Conservation (phyloP, 1,140 invertebrate genomes). For the Philotrypesis tridentata region DNA sequence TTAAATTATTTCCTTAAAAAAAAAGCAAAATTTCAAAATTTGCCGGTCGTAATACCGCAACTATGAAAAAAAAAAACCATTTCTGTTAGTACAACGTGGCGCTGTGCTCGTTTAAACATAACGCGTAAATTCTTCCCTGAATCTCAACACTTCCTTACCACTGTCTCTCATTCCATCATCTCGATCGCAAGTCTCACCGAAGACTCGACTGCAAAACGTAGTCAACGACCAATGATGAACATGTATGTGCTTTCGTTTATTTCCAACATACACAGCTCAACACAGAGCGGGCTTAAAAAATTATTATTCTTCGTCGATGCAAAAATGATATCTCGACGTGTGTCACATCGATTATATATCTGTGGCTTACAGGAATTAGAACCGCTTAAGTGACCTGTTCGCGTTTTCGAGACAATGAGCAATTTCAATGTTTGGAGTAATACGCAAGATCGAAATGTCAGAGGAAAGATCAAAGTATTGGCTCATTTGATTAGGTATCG, state of each 20-base stretch:
- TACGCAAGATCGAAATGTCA: too few relatives aligned
- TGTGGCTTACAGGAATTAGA: too few relatives aligned
- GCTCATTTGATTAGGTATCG: too few relatives aligned
- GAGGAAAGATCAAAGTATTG: too few relatives aligned
- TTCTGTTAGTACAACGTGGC: neutral
- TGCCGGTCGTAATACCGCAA: neutral
- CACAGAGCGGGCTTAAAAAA: too few relatives aligned
- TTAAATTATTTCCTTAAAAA: neutral
- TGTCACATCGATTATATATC: too few relatives aligned
- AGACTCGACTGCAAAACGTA: neutral
- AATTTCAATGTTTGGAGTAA: too few relatives aligned
- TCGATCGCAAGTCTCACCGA: neutral
- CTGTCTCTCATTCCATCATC: slow-evolving; percentile 65
- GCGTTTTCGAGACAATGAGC: too few relatives aligned
- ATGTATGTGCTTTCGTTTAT: neutral
- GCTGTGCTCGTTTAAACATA: neutral
- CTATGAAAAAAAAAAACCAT: neutral
- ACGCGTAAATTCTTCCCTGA: neutral
- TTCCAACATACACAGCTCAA: too few relatives aligned
- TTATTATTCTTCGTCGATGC: too few relatives aligned
- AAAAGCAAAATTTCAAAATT: neutral
- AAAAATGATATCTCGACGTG: too few relatives aligned
- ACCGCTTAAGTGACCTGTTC: too few relatives aligned
- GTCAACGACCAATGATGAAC: neutral
- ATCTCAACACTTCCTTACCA: slow-evolving; percentile 5